These are phyloP conservation scores for Panzeria rudis DNA, from an alignment of 2,888 invertebrate species.

Conservation along the genomic window DNA sequence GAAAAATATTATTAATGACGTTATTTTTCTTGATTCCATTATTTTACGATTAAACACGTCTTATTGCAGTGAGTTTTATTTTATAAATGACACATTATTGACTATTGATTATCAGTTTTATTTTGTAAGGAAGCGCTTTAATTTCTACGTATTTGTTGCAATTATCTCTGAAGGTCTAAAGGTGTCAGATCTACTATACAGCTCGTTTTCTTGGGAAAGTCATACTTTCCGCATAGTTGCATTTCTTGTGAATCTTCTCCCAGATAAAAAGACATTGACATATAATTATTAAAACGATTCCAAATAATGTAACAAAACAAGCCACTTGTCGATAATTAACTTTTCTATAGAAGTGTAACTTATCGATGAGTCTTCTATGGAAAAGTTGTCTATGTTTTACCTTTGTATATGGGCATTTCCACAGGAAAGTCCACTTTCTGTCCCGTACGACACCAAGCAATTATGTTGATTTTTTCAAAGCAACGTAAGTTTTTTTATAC, in stretches of 20 bases:
- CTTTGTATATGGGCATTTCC: no score
- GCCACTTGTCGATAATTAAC: background rate
- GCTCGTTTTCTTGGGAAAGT: slow-evolving; percentile 26
- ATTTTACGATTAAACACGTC: background rate
- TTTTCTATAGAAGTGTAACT: no score
- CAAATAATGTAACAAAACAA: background rate
- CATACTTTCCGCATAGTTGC: background rate
- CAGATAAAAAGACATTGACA: background rate
- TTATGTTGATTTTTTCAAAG: no score
- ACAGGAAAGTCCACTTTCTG: no score
- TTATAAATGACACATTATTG: slow-evolving; percentile 13
- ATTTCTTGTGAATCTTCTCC: background rate
- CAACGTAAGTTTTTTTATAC: no score
- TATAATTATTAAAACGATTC: background rate
- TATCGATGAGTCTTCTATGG: no score
- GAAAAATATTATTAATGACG: slow-evolving; percentile 6
- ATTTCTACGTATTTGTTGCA: slow-evolving; percentile 24
- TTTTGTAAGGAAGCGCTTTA: background rate
- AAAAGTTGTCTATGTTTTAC: no score
- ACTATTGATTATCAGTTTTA: slow-evolving; percentile 30
- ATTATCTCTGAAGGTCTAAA: slow-evolving; percentile 34
- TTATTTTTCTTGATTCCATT: slow-evolving; percentile 13
- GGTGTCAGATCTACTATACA: slow-evolving; percentile 6
- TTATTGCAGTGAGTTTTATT: background rate
- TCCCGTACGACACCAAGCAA: no score